Base-by-base conservation (phyloP, 1,140 invertebrate genomes). In the Harlomillsia oculata region DNA sequence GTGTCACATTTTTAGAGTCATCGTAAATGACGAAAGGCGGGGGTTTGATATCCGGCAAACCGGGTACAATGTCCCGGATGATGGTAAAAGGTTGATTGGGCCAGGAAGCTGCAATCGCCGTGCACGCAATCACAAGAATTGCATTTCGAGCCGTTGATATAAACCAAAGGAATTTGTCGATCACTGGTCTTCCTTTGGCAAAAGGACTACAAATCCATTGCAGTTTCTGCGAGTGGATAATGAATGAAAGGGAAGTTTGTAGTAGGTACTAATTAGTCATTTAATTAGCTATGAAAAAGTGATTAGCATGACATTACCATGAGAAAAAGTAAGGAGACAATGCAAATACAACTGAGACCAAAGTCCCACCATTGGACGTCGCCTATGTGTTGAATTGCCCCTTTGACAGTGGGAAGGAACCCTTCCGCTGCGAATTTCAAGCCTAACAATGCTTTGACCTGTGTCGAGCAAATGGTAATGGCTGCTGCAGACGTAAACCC, bases 401-500 rank as follows among this genome's bases (percentile, higher is more conserved):
- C 64, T 48, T 44, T 51, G 2, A 65, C 25, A 14, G 53, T 59
- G 2, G 56, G 53, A 14, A 87, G 67, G 66, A 88, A 84, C 50
- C 82, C 82, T 53, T 78, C 79, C 0, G 84, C 77, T 21, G 78
- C 77, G 62, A 88, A 85, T 61, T 78, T 78, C 6, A 93, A 70
- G 1, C 89, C 89, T 9, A 91, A 71, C 1, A 93, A 72, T 45
- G 81, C 82, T 71, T 89, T 95, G 1, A 95, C 69, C 72, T 97
- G 92, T 0, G 88, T 87, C 8, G 83, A 80, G 1, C 86, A 85
- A 41, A 96, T 95, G 43, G 92, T 93, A 6, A 96, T 78, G 14
- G 92, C 90, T 0, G 91, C 93, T n/a, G 91, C 90, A 20, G 89
- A 90, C 0, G 90, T 94, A 68, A 95, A 96, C 0, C 90, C 89